phyloP scores from a whole-genome alignment of 1,140 invertebrate species.

The Mycetomoellerius zeteki region DNA sequence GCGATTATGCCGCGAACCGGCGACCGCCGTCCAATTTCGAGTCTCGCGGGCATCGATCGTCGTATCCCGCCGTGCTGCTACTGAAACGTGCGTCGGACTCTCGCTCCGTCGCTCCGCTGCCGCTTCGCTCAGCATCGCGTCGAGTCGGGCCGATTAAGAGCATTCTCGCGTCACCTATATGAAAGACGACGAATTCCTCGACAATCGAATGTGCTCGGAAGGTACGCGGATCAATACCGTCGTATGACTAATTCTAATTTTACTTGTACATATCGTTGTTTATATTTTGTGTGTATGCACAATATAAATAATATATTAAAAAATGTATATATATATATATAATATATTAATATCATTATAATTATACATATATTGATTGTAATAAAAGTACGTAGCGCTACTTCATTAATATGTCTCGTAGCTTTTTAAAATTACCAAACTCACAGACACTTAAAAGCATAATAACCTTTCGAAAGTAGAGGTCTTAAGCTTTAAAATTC shows the following conservation, averaged over 20 bases:
- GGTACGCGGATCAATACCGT: not conserved
- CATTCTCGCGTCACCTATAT: not conserved
- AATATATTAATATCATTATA: too few relatives aligned
- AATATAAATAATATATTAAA: too few relatives aligned
- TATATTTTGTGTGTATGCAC: too few relatives aligned
- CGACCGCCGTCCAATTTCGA: constrained; percentile 35
- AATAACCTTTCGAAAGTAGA: too few relatives aligned
- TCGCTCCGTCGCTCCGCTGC: not conserved
- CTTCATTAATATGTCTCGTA: too few relatives aligned
- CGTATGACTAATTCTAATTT: not conserved
- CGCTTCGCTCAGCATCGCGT: not conserved
- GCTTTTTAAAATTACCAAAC: too few relatives aligned
- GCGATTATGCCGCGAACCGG: not conserved
- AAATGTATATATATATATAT: too few relatives aligned
- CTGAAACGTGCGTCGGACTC: constrained; percentile 16
- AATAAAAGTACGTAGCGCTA: too few relatives aligned
- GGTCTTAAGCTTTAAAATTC: too few relatives aligned
- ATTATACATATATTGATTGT: too few relatives aligned
- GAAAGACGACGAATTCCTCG: not conserved
- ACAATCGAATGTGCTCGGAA: not conserved
- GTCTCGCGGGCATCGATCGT: constrained; percentile 51
- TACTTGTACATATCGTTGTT: too few relatives aligned
- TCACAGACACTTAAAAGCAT: too few relatives aligned
- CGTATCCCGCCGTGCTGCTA: not conserved
- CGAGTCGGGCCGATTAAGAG: not conserved